phyloP scores from a whole-genome alignment of 2,797 vertebrate species.

The Pangasius macronema region DNA sequence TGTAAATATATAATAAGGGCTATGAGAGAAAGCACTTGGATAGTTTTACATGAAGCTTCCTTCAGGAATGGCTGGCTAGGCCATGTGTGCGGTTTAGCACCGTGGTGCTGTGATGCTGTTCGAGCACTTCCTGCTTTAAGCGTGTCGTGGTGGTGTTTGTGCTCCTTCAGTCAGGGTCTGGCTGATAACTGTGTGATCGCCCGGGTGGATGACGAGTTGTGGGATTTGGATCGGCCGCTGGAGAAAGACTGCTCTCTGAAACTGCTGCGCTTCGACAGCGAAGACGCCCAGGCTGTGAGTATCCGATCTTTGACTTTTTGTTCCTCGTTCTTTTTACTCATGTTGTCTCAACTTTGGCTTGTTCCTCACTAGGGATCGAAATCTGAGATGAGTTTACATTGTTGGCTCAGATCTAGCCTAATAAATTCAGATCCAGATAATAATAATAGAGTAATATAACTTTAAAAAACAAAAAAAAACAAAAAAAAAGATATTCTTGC shows the following conservation, averaged over 20 bases:
- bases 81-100: neutral
- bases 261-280: conserved; percentile 84
- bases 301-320: neutral
- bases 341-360: neutral
- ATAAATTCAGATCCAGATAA: too few relatives aligned
- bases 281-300: conserved; percentile 91
- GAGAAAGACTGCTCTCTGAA: conserved; percentile 83
- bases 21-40: neutral
- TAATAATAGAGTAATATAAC: neutral
- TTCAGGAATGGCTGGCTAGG: neutral
- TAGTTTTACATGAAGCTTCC: neutral
- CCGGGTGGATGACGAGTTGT: conserved; percentile 84
- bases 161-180: conserved; percentile 75
- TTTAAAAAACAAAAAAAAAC: neutral
- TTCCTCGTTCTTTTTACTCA: neutral
- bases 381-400: neutral
- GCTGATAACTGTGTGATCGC: conserved; percentile 85
- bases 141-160: neutral
- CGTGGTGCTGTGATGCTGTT: neutral
- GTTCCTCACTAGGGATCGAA: neutral
- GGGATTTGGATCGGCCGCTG: conserved; percentile 91
- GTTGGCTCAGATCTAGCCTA: neutral
- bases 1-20: neutral
- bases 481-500: neutral
- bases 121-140: neutral